Percentiles rank a stretch among this genome's conserved stretches.
Evolutionary conservation across 2,113 vertebrate genomes (phyloP).

Genomic region (Saguinus midas): DNA sequence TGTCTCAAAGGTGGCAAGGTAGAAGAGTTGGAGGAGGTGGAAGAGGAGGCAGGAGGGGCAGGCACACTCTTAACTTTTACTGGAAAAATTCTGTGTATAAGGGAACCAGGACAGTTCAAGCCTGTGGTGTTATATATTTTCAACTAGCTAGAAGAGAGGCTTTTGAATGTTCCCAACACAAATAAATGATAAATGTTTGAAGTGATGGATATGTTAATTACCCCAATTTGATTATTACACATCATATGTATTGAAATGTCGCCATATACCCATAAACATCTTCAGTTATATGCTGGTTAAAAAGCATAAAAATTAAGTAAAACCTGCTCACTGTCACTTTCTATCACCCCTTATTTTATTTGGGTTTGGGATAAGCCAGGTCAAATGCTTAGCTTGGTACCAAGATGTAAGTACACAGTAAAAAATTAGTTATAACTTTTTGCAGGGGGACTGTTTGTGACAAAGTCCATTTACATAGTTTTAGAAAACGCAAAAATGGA

Average conservation of each 20-base stretch:
- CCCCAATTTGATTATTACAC: background rate
- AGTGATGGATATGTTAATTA: background rate
- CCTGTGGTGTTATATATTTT: background rate
- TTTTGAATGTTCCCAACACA: background rate
- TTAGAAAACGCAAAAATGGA: background rate
- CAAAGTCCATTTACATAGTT: background rate
- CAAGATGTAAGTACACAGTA: background rate
- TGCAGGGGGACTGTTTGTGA: background rate
- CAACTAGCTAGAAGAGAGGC: background rate
- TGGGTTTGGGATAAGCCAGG: conserved; percentile 6
- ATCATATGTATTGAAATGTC: background rate
- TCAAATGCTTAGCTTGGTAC: background rate
- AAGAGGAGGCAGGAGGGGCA: background rate
- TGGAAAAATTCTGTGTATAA: background rate
- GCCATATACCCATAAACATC: background rate
- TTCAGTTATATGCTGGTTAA: background rate
- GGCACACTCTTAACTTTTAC: background rate
- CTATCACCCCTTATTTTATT: background rate
- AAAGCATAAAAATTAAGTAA: background rate
- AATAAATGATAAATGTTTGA: background rate
- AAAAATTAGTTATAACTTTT: background rate
- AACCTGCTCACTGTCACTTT: background rate
- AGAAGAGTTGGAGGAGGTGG: background rate
- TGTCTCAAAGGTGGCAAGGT: background rate
- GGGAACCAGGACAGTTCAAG: background rate